Conservation (phyloP, 2,113 vertebrate species). For the Dipodomys spectabilis region DNA sequence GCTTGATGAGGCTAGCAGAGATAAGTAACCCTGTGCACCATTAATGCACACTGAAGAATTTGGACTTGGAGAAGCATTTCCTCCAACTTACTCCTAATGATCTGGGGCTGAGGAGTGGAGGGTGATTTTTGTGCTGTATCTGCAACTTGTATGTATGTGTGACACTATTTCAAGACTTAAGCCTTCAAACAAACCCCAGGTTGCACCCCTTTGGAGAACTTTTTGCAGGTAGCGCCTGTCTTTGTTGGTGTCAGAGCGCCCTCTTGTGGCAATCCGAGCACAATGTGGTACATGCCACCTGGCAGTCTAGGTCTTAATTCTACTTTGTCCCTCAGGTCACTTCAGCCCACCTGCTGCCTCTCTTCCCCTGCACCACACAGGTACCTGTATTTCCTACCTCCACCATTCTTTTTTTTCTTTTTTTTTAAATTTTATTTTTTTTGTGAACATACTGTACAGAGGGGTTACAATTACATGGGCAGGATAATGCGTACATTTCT, state of each 20-base stretch:
- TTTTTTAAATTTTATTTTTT: too few species aligned
- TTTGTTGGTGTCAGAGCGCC: constrained; percentile 71
- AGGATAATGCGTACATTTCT: too few species aligned
- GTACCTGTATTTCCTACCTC: neutral
- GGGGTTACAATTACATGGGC: too few species aligned
- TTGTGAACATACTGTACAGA: too few species aligned
- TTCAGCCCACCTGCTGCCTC: neutral
- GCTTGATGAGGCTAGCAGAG: too few species aligned
- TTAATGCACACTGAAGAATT: neutral
- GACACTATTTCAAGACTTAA: neutral
- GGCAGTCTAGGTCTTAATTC: neutral
- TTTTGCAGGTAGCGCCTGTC: neutral
- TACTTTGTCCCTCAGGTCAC: neutral
- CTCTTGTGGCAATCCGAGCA: constrained; percentile 59
- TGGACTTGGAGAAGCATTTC: neutral
- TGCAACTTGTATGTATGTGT: neutral
- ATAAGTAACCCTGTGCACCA: neutral
- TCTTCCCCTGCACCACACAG: neutral
- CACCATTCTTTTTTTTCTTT: too few species aligned
- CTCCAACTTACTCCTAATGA: neutral
- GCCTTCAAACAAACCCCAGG: neutral
- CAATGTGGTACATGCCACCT: neutral
- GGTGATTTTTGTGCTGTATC: neutral
- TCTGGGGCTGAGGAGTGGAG: too few species aligned
- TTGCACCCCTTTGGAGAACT: neutral